phyloP scores from a whole-genome alignment of 2,113 vertebrate genomes.

The zebrafish (Danio rerio) region DNA sequence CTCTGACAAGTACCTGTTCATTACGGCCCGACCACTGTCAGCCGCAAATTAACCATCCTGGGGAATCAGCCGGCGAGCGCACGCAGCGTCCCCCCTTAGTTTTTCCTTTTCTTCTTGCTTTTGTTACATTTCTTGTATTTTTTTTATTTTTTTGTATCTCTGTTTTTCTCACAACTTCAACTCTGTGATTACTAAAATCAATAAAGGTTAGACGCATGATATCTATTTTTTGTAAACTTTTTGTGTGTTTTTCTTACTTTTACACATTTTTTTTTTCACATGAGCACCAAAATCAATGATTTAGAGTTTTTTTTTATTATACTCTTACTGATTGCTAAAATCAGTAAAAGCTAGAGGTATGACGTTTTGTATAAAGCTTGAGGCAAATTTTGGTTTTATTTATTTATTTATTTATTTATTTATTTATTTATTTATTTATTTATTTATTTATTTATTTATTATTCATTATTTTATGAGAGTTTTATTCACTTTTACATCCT shows the following conservation, averaged over 20 bases:
- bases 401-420: too few relatives aligned
- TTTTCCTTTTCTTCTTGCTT: constrained; percentile 36
- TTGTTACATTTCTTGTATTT: constrained; percentile 8
- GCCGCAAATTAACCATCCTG: constrained; percentile 98
- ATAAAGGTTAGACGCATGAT: neutral
- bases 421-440: too few relatives aligned
- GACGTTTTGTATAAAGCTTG: neutral
- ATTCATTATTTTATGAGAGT: too few relatives aligned
- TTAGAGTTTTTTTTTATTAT: too few relatives aligned
- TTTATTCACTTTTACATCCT: too few relatives aligned
- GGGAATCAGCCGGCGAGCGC: constrained; percentile 91
- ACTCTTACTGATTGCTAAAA: constrained; percentile 12
- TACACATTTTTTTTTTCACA: neutral
- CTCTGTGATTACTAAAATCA: constrained; percentile 40
- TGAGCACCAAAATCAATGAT: too few relatives aligned
- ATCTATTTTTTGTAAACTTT: neutral
- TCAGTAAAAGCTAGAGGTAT: neutral
- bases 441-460: too few relatives aligned
- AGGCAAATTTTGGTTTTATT: too few relatives aligned
- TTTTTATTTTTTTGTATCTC: neutral
- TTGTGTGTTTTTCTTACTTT: neutral
- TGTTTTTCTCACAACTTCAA: constrained; percentile 65
- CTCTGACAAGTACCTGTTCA: constrained; percentile 99
- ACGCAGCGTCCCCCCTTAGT: constrained; percentile 72
- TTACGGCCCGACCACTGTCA: constrained; percentile 97